phyloP scores from a whole-genome alignment of 2,888 invertebrate species.

The Andrena fulva region DNA sequence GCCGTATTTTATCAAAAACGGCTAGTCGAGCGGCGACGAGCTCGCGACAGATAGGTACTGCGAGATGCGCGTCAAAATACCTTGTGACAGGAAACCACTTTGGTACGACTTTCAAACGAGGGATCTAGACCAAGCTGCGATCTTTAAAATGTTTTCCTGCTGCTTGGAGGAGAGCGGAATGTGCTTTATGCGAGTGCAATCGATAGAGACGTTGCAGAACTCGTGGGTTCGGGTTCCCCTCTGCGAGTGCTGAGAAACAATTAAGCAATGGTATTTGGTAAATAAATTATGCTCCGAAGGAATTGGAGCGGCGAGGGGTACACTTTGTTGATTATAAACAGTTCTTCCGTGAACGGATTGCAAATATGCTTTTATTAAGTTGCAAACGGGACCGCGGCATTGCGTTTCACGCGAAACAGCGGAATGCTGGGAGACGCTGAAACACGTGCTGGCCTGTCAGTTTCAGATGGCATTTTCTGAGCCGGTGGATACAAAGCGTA shows the following conservation, averaged over 20 bases:
- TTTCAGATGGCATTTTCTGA: slow-evolving; percentile 12
- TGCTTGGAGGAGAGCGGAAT: neutral
- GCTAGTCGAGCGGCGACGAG: slow-evolving; percentile 66
- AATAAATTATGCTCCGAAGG: neutral
- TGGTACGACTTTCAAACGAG: no score
- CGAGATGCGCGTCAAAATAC: neutral
- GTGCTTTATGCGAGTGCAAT: no score
- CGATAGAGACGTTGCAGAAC: neutral
- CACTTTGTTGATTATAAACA: neutral
- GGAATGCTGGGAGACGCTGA: slow-evolving; percentile 9
- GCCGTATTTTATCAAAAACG: slow-evolving; percentile 75
- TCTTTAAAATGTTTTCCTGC: no score
- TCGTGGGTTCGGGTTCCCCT: neutral
- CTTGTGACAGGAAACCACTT: neutral
- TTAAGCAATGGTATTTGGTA: neutral
- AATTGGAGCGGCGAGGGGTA: neutral
- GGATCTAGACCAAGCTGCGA: no score
- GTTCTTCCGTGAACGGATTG: neutral
- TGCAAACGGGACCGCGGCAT: neutral
- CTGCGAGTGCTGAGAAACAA: neutral
- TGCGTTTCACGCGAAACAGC: neutral
- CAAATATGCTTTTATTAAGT: neutral
- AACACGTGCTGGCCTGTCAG: slow-evolving; percentile 36
- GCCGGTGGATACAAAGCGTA: neutral
- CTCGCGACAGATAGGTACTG: neutral